Percentiles rank a stretch among this genome's conserved stretches.
Conservation (phyloP, 2,888 invertebrate genomes). For the Nudaria mundana region DNA sequence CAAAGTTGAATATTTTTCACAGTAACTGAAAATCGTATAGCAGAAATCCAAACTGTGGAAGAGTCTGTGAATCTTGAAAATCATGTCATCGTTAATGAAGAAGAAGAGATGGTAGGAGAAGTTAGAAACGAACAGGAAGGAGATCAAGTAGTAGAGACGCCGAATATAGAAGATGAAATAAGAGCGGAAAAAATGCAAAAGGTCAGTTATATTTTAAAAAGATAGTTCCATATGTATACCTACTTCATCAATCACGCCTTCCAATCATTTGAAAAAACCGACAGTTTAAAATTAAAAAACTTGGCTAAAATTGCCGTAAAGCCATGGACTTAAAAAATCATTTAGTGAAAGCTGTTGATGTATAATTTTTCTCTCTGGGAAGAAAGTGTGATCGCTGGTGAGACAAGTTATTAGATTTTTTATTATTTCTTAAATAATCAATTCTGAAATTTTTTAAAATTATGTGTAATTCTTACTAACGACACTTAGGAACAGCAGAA, state of each 20-base stretch:
- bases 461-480: background rate
- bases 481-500: constrained; percentile 59
- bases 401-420: too few relatives aligned
- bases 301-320: too few relatives aligned
- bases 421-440: too few relatives aligned
- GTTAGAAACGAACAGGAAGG: constrained; percentile 35
- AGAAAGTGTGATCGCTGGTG: background rate
- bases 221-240: too few relatives aligned
- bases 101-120: constrained; percentile 17
- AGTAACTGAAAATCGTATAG: constrained; percentile 5
- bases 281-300: too few relatives aligned
- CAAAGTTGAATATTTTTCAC: too few relatives aligned
- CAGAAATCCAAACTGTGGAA: constrained; percentile 15
- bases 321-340: too few relatives aligned
- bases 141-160: constrained; percentile 16
- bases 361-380: background rate
- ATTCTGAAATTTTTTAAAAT: background rate
- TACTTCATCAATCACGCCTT: too few relatives aligned
- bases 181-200: constrained; percentile 60
- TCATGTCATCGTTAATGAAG: background rate
- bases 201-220: constrained; percentile 38
- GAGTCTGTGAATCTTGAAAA: constrained; percentile 4
- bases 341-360: too few relatives aligned
- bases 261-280: too few relatives aligned
- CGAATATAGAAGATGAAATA: constrained; percentile 46